These are phyloP conservation scores for Oeneis ivallda DNA, from an alignment of 2,888 invertebrate genomes.

Conservation along the genomic window DNA sequence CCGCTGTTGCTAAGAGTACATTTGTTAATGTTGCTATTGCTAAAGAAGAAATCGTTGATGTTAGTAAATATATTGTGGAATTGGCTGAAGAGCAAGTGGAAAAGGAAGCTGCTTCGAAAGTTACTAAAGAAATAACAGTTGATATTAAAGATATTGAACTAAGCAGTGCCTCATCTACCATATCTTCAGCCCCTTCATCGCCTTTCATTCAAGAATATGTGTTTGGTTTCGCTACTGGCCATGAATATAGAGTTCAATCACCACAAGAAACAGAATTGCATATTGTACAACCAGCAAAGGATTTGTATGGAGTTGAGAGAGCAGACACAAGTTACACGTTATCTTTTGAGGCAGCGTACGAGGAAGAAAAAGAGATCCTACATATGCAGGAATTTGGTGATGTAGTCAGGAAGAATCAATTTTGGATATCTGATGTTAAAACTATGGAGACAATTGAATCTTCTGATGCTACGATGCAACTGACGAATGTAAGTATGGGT, in stretches of 20 bases:
- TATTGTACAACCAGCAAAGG: not conserved
- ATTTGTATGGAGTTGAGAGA: conserved; percentile 4
- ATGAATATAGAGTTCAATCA: conserved; percentile 21
- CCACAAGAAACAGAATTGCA: conserved; percentile 16
- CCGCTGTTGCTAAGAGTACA: conserved; percentile 34
- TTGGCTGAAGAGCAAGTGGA: conserved; percentile 31
- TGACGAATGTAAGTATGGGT: conserved; percentile 1
- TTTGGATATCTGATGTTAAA: conserved; percentile 27
- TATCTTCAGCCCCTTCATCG: conserved; percentile 39
- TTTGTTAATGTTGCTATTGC: conserved; percentile 20
- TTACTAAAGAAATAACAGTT: not conserved
- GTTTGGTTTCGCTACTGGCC: conserved; percentile 30
- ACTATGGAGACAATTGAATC: conserved; percentile 25
- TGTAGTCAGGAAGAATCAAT: conserved; percentile 7
- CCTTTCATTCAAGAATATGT: conserved; percentile 39
- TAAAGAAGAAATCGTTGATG: conserved; percentile 35
- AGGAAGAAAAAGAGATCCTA: conserved; percentile 8
- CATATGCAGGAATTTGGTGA: conserved; percentile 20
- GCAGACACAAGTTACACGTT: conserved; percentile 26
- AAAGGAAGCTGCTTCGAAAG: not conserved
- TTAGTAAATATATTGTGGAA: conserved; percentile 35
- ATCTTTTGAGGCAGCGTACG: conserved; percentile 22
- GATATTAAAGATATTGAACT: conserved; percentile 7
- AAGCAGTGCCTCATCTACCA: conserved; percentile 21
- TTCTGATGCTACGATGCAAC: conserved; percentile 17